Conservation (phyloP, 2,113 vertebrate genomes). For the Scomber scombrus region DNA sequence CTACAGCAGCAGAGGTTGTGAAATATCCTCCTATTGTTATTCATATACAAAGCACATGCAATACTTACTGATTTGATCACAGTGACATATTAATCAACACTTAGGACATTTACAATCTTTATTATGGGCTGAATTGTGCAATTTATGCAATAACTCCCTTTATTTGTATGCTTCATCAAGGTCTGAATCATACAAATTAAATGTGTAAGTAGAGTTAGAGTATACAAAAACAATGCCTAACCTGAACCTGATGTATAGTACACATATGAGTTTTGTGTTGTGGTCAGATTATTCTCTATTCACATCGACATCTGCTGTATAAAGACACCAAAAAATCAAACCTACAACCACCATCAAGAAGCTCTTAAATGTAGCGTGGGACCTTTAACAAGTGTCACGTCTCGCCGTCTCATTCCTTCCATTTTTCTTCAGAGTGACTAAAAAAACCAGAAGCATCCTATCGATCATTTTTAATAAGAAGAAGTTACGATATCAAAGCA, state of each 20-base stretch:
- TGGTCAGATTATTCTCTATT: neutral
- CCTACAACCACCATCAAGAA: neutral
- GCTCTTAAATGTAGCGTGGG: neutral
- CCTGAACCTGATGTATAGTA: neutral
- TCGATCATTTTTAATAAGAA: too few relatives aligned
- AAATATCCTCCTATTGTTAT: slow-evolving; percentile 46
- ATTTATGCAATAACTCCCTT: neutral
- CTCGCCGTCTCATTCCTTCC: neutral
- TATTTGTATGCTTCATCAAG: neutral
- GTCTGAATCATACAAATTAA: neutral
- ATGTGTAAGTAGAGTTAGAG: neutral
- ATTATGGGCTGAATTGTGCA: neutral
- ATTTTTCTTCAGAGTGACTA: neutral
- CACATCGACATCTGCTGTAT: too few relatives aligned
- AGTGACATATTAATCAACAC: slow-evolving; percentile 13
- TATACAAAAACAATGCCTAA: neutral
- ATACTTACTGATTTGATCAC: slow-evolving; percentile 15
- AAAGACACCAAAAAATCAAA: neutral
- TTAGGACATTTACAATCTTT: neutral
- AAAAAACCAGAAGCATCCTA: neutral
- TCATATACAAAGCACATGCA: slow-evolving; percentile 6
- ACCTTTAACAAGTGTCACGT: too few relatives aligned
- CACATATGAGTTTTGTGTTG: neutral
- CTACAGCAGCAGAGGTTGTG: slow-evolving; percentile 12
- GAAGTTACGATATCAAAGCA: neutral